Evolutionary conservation across 2,888 invertebrate genomes (phyloP).

Genomic region (Flabesymbios commensalis): DNA sequence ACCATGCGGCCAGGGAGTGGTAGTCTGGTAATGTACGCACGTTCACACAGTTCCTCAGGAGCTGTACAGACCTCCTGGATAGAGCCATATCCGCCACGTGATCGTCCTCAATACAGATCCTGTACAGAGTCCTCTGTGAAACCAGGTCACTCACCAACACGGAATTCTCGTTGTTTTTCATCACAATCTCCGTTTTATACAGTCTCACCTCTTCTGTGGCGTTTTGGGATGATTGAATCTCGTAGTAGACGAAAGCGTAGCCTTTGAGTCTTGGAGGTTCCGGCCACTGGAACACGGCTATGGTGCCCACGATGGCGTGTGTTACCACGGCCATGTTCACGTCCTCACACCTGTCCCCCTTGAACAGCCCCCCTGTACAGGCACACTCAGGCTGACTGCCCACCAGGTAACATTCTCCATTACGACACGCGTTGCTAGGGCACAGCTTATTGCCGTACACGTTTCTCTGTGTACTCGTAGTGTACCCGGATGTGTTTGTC

Average conservation of each 20-base stretch:
- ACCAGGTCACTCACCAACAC: slow-evolving; percentile 23
- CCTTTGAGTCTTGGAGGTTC: slow-evolving; percentile 24
- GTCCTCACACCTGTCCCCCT: slow-evolving; percentile 17
- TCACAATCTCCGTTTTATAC: slow-evolving; percentile 14
- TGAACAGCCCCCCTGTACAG: slow-evolving; percentile 14
- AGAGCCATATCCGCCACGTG: slow-evolving; percentile 17
- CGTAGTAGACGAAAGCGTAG: slow-evolving; percentile 30
- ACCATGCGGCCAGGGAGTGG: slow-evolving; percentile 27
- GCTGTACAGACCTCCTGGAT: background rate
- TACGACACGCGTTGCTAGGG: background rate
- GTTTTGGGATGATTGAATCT: background rate
- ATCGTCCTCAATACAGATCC: slow-evolving; percentile 28
- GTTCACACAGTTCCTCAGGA: slow-evolving; percentile 23
- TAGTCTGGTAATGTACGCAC: slow-evolving; percentile 26
- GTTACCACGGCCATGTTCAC: slow-evolving; percentile 16
- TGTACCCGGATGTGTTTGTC: no score
- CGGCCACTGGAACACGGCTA: slow-evolving; percentile 28
- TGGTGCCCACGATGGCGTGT: slow-evolving; percentile 17
- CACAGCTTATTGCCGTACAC: no score
- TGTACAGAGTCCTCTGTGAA: slow-evolving; percentile 14
- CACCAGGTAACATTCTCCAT: background rate
- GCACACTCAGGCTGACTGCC: background rate
- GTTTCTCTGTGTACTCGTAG: no score
- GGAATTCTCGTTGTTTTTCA: slow-evolving; percentile 21
- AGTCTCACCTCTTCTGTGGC: no score